Percentiles rank a stretch among this genome's conserved stretches.
These are phyloP conservation scores for Marasmarcha lunaedactyla DNA, from an alignment of 2,888 invertebrate genomes.

Conservation along the genomic window DNA sequence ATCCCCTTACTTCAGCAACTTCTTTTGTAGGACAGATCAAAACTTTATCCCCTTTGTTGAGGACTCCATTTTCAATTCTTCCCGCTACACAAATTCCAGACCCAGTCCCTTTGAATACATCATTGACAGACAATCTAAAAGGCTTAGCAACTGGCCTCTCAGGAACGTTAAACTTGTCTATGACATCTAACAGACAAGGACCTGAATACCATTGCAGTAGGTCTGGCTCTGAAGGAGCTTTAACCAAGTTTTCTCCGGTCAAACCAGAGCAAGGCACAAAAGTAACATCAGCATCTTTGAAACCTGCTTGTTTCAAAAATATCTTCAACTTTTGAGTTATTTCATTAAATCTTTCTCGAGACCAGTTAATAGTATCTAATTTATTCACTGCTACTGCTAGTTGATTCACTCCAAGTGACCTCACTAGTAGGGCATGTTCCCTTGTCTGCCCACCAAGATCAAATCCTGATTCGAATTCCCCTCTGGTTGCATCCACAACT, in stretches of 20 bases:
- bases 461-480: slow-evolving; percentile 99
- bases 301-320: slow-evolving; percentile 93
- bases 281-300: slow-evolving; percentile 85
- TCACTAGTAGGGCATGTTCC: slow-evolving; percentile 95
- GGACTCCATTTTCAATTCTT: slow-evolving; percentile 89
- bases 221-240: slow-evolving; percentile 73
- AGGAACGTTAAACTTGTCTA: slow-evolving; percentile 89
- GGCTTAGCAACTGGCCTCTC: slow-evolving; percentile 89
- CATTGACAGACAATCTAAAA: slow-evolving; percentile 91
- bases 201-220: slow-evolving; percentile 85
- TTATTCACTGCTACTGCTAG: slow-evolving; percentile 97
- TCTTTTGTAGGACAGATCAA: slow-evolving; percentile 89
- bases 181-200: slow-evolving; percentile 84
- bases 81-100: slow-evolving; percentile 93
- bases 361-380: slow-evolving; percentile 96
- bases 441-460: slow-evolving; percentile 98
- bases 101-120: slow-evolving; percentile 93
- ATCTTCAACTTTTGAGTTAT: slow-evolving; percentile 84
- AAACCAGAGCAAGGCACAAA: slow-evolving; percentile 97
- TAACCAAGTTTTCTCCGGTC: slow-evolving; percentile 92
- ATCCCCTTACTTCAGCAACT: slow-evolving; percentile 82
- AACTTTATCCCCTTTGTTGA: slow-evolving; percentile 89
- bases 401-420: slow-evolving; percentile 91
- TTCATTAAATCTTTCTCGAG: slow-evolving; percentile 89
- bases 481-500: slow-evolving; percentile 95